Evolutionary conservation across 2,888 invertebrate genomes (phyloP).

Genomic region (Catocala sponsa): DNA sequence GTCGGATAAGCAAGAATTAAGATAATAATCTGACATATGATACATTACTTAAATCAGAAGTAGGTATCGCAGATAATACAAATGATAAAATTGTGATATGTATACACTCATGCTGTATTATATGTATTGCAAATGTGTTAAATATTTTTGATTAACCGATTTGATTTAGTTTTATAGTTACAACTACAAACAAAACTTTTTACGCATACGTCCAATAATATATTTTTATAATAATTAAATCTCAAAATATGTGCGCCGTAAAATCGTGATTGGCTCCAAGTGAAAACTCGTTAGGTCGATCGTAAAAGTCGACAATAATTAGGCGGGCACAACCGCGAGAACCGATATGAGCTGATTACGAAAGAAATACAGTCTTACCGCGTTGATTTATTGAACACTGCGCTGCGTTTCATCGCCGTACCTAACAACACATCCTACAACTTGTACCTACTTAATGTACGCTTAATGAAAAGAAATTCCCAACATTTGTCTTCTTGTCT

Average conservation of each 20-base stretch:
- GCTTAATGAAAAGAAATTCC: conserved; percentile 77
- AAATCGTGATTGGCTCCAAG: conserved; percentile 86
- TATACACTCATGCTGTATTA: not conserved
- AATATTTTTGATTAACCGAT: not conserved
- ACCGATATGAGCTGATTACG: conserved; percentile 87
- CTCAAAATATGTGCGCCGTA: conserved; percentile 77
- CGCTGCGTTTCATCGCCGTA: conserved; percentile 75
- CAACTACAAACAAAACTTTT: conserved; percentile 16
- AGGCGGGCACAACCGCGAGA: conserved; percentile 83
- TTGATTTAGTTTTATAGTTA: not conserved
- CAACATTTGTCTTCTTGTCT: conserved; percentile 72
- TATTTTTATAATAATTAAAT: conserved; percentile 76
- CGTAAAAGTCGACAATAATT: conserved; percentile 88
- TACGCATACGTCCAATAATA: conserved; percentile 25
- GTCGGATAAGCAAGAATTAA: conserved; percentile 22
- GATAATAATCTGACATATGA: conserved; percentile 31
- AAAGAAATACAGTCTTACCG: conserved; percentile 85
- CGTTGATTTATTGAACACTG: conserved; percentile 81
- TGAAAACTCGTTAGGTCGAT: conserved; percentile 86
- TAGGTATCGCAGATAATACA: not conserved
- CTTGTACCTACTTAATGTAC: conserved; percentile 71
- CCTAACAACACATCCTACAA: conserved; percentile 60
- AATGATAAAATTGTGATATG: not conserved
- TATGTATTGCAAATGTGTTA: not conserved
- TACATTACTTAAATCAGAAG: conserved; percentile 23